Evolutionary conservation across 2,113 vertebrate species (phyloP).

Genomic region (Porphyrio hochstetteri): DNA sequence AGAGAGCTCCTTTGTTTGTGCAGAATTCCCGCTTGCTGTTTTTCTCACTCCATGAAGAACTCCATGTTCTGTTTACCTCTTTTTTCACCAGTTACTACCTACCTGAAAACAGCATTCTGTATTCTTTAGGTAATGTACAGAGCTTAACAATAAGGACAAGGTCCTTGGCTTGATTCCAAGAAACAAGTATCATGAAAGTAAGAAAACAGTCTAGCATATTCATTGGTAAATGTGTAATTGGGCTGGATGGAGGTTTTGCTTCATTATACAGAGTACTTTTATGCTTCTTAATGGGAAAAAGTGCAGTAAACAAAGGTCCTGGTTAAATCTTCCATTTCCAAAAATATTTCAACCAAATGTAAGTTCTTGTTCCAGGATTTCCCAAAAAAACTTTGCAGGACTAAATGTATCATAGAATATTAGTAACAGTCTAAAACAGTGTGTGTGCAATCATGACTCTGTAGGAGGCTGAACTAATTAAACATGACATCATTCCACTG

Average conservation of each 20-base stretch:
- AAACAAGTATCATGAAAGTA: neutral
- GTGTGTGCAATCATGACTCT: neutral
- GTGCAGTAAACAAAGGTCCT: neutral
- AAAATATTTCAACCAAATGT: neutral
- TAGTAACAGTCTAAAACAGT: neutral
- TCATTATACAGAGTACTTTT: neutral
- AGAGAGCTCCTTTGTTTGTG: neutral
- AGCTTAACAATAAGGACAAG: neutral
- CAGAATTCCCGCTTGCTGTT: neutral
- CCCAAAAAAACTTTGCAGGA: neutral
- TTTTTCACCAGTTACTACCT: neutral
- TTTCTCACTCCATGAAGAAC: neutral
- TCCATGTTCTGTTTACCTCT: rapidly evolving
- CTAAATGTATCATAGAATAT: neutral
- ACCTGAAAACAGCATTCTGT: neutral
- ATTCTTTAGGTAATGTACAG: neutral
- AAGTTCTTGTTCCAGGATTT: neutral
- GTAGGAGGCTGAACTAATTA: neutral
- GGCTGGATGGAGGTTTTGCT: neutral
- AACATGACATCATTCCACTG: slow-evolving; percentile 3
- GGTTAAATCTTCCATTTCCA: neutral
- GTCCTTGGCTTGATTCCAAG: neutral
- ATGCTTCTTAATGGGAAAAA: neutral
- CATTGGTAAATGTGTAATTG: neutral
- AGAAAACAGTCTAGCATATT: neutral